These are phyloP conservation scores for Miltochrista miniata DNA, from an alignment of 2,888 invertebrate species.

Conservation along the genomic window DNA sequence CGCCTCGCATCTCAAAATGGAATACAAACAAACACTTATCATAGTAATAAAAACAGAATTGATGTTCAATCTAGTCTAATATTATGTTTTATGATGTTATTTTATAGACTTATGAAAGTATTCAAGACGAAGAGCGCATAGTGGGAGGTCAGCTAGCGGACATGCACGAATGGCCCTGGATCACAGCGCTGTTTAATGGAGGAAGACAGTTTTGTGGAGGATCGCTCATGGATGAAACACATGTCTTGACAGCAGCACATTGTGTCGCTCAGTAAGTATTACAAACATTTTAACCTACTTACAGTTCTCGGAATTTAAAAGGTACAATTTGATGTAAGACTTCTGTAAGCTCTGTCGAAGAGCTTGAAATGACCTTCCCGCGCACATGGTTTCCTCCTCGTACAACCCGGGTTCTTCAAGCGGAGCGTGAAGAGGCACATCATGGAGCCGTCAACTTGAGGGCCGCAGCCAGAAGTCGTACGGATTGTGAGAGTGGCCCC, in stretches of 20 bases:
- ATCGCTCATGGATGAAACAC: slow-evolving; percentile 90
- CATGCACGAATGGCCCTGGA: slow-evolving; percentile 93
- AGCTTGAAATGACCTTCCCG: too few species aligned
- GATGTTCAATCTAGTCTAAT: not conserved
- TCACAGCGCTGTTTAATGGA: slow-evolving; percentile 91
- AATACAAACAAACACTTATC: slow-evolving; percentile 4
- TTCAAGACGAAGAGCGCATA: slow-evolving; percentile 89
- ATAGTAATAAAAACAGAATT: not conserved
- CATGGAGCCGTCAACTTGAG: too few species aligned
- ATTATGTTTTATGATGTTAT: slow-evolving; percentile 1
- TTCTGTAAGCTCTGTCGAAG: too few species aligned
- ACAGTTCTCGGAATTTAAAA: too few species aligned
- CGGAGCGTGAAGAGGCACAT: too few species aligned
- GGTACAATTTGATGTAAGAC: too few species aligned
- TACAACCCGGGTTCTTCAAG: too few species aligned
- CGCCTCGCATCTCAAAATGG: not conserved
- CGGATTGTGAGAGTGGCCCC: too few species aligned
- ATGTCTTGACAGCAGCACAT: slow-evolving; percentile 93
- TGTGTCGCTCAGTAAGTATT: slow-evolving; percentile 92
- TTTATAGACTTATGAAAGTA: slow-evolving; percentile 59
- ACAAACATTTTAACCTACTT: not conserved
- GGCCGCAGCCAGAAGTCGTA: too few species aligned
- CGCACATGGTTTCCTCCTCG: too few species aligned
- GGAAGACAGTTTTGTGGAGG: slow-evolving; percentile 95
- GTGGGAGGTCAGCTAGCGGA: slow-evolving; percentile 93